Conservation (phyloP, 2,113 vertebrate genomes). For the Gallinago jamesoni region DNA sequence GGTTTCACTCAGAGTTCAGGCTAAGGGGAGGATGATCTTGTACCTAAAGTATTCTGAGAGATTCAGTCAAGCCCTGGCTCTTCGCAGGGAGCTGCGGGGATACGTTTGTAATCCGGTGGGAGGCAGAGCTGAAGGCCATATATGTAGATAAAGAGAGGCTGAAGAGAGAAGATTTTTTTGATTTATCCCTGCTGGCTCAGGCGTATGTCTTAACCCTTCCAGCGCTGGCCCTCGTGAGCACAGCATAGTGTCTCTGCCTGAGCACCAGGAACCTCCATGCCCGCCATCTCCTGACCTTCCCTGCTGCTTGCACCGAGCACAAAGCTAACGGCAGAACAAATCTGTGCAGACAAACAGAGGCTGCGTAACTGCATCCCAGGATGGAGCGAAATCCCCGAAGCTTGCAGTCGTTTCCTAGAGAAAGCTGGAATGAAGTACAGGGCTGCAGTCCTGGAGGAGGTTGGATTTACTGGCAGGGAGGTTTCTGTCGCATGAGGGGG, state of each 20-base stretch:
- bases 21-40: constrained; percentile 19
- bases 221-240: fast-evolving
- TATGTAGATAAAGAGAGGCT: constrained; percentile 51
- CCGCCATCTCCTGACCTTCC: background rate
- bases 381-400: background rate
- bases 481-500: background rate
- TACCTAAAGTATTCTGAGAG: constrained; percentile 27
- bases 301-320: background rate
- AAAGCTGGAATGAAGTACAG: background rate
- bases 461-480: background rate
- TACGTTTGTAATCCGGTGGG: background rate
- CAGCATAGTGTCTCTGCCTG: background rate
- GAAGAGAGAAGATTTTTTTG: constrained; percentile 13
- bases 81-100: background rate
- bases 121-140: constrained; percentile 55
- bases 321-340: background rate
- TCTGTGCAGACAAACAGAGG: background rate
- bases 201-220: constrained; percentile 24
- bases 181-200: constrained; percentile 54
- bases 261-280: background rate
- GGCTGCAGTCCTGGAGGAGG: background rate
- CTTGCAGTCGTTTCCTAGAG: background rate
- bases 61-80: constrained; percentile 22
- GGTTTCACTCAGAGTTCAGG: background rate
- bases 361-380: background rate